A percentile compares a stretch with the other conserved stretches of the same genome.
Conservation (phyloP, 1,140 invertebrate species). For the Cherax destructor region DNA sequence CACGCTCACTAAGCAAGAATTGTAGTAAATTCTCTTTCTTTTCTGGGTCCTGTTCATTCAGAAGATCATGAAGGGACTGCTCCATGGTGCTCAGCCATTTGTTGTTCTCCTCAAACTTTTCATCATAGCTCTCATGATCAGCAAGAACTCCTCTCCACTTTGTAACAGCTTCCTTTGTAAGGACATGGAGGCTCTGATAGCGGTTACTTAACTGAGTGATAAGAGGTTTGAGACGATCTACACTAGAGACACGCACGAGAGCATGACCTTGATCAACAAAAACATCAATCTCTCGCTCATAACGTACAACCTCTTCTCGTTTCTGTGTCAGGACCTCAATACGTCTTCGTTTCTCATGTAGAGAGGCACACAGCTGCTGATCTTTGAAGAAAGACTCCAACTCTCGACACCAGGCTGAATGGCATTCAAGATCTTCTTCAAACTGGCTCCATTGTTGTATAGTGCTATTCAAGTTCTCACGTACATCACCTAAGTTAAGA, state of each 20-base stretch:
- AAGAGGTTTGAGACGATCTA: conserved; percentile 90
- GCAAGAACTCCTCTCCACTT: conserved; percentile 90
- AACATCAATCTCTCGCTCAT: conserved; percentile 87
- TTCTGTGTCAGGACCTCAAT: conserved; percentile 84
- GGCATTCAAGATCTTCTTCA: conserved; percentile 85
- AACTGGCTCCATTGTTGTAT: conserved; percentile 92
- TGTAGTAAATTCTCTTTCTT: conserved; percentile 83
- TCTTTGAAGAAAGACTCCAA: conserved; percentile 90
- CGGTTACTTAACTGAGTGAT: conserved; percentile 92
- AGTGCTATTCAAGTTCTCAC: conserved; percentile 73
- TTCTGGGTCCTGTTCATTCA: conserved; percentile 75
- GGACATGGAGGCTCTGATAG: conserved; percentile 88
- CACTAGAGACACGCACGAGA: conserved; percentile 87
- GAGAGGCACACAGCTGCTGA: conserved; percentile 86
- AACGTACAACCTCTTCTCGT: conserved; percentile 84
- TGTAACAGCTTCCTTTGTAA: conserved; percentile 91
- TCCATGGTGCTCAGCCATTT: conserved; percentile 87
- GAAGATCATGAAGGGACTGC: conserved; percentile 80
- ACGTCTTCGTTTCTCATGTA: conserved; percentile 87
- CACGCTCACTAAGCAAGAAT: conserved; percentile 86
- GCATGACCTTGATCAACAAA: conserved; percentile 94
- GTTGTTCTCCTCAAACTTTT: conserved; percentile 85
- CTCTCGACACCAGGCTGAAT: conserved; percentile 89
- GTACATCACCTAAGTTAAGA: conserved; percentile 47
- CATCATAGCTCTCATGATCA: conserved; percentile 88